A percentile compares a stretch with the other conserved stretches of the same genome.
These are phyloP conservation scores for Nestor notabilis DNA, from an alignment of 2,113 vertebrate genomes.

Conservation along the genomic window DNA sequence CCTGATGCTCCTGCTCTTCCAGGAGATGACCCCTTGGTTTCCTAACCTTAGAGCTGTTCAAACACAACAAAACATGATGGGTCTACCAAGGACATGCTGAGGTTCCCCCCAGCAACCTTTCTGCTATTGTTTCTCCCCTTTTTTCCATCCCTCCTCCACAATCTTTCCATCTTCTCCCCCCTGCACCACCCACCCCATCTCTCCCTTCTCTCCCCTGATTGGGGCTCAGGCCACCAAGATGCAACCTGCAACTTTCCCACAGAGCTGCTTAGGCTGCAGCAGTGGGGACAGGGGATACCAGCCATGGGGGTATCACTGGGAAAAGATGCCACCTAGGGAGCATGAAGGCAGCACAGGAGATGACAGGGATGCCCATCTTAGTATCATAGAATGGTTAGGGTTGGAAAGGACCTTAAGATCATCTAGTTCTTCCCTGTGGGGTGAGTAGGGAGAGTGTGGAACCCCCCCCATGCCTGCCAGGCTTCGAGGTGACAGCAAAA, in stretches of 20 bases:
- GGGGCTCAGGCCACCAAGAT: neutral
- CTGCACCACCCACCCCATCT: neutral
- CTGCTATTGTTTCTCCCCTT: neutral
- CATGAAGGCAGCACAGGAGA: neutral
- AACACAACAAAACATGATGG: neutral
- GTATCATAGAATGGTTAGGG: neutral
- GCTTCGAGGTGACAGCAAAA: neutral
- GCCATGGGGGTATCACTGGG: neutral
- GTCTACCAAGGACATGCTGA: neutral
- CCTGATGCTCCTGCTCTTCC: neutral
- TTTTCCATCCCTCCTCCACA: neutral
- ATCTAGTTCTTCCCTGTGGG: neutral
- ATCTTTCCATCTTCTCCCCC: neutral
- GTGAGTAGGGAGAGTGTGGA: neutral
- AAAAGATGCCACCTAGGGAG: neutral
- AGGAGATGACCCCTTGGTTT: neutral
- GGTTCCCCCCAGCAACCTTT: neutral
- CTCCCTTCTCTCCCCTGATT: neutral
- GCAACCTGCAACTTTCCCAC: neutral
- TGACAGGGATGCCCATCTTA: neutral
- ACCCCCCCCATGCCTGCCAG: neutral
- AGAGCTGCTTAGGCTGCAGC: neutral
- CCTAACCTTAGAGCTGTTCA: neutral
- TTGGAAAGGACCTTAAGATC: neutral
- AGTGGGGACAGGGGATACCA: neutral